A percentile compares a stretch with the other conserved stretches of the same genome.
Evolutionary conservation across 2,797 vertebrate genomes (phyloP).

Genomic region (Rhinogobio ventralis): DNA sequence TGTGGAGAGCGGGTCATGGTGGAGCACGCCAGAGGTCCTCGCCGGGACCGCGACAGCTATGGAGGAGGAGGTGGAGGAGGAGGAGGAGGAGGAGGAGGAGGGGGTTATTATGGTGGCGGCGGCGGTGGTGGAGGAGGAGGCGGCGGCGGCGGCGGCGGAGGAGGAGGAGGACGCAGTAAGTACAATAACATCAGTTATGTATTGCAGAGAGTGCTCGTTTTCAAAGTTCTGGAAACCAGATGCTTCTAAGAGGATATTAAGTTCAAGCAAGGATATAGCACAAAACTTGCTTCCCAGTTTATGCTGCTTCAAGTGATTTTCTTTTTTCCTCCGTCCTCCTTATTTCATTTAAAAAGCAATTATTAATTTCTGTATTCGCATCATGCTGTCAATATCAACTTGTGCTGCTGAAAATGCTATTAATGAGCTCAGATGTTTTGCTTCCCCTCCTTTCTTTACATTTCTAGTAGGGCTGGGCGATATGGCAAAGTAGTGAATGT

Average conservation of each 20-base stretch:
- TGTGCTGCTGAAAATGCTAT: background rate
- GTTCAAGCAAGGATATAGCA: background rate
- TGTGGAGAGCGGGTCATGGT: conserved; percentile 93
- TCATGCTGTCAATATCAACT: background rate
- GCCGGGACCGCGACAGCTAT: conserved; percentile 84
- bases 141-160: conserved; percentile 71
- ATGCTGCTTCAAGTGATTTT: background rate
- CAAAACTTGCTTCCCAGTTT: background rate
- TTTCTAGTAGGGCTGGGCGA: background rate
- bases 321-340: background rate
- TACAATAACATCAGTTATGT: conserved; percentile 58
- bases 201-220: background rate
- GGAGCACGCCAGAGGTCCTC: conserved; percentile 90
- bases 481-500: background rate
- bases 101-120: background rate
- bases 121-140: conserved; percentile 71
- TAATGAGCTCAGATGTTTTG: background rate
- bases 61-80: background rate
- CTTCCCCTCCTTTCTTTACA: background rate
- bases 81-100: background rate
- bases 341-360: background rate
- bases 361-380: background rate
- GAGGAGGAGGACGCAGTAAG: conserved; percentile 89
- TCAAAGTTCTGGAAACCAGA: background rate
- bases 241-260: background rate